Percentiles rank a stretch among this genome's conserved stretches.
These are phyloP conservation scores for Megalonaias nervosa DNA, from an alignment of 1,140 invertebrate species.

Conservation along the genomic window DNA sequence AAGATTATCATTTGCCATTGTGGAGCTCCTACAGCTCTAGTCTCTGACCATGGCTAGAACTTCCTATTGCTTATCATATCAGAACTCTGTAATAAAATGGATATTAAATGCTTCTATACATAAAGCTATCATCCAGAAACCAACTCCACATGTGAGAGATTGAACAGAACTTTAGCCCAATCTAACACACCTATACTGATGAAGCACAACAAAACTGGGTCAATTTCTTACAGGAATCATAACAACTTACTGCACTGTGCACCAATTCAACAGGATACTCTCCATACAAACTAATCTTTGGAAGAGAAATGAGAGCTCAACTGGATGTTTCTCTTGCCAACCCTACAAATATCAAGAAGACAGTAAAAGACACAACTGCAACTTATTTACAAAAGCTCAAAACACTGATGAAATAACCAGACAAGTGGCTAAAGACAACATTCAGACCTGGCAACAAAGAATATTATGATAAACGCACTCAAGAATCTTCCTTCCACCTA, in stretches of 20 bases:
- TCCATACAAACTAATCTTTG: constrained; percentile 34
- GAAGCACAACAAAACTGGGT: constrained; percentile 36
- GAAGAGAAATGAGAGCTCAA: constrained; percentile 31
- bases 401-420: constrained; percentile 1
- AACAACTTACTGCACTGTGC: constrained; percentile 27
- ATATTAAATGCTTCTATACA: constrained; percentile 25
- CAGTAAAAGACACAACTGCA: background rate
- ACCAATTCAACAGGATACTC: constrained; percentile 28
- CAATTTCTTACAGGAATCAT: constrained; percentile 26
- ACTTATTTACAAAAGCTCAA: constrained; percentile 7
- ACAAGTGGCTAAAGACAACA: constrained; percentile 27
- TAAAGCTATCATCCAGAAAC: constrained; percentile 34
- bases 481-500: constrained; percentile 16
- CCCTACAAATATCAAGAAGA: constrained; percentile 1
- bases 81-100: constrained; percentile 38
- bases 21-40: constrained; percentile 36
- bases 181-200: constrained; percentile 17
- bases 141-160: constrained; percentile 9
- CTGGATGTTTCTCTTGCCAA: constrained; percentile 9
- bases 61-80: constrained; percentile 43
- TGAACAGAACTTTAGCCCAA: constrained; percentile 20
- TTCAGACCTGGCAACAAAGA: constrained; percentile 20
- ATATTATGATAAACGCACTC: constrained; percentile 25
- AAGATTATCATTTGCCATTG: constrained; percentile 42
- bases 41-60: constrained; percentile 36